Evolutionary conservation across 2,888 invertebrate species (phyloP).

Genomic region (Scaptomyza reducta): DNA sequence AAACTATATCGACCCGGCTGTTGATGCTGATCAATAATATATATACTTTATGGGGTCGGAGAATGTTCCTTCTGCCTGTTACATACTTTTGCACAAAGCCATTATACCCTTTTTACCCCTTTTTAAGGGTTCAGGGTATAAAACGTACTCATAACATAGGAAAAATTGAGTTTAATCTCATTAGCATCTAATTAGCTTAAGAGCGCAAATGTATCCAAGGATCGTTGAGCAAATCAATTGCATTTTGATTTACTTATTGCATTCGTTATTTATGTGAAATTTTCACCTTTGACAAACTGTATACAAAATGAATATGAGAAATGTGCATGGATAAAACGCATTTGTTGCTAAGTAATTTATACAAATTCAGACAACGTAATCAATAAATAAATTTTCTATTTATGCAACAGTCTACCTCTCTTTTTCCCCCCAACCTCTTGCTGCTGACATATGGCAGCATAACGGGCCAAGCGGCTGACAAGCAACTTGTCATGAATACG

Average conservation of each 20-base stretch:
- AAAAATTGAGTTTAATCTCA: not conserved
- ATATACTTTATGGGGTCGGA: too few species aligned
- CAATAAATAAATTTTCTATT: conserved; percentile 75
- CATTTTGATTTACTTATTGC: not conserved
- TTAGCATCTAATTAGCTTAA: not conserved
- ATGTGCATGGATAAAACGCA: conserved; percentile 21
- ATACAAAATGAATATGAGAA: conserved; percentile 1
- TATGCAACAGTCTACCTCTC: conserved; percentile 65
- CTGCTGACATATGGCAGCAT: conserved; percentile 53
- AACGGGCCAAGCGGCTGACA: conserved; percentile 57
- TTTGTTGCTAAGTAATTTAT: conserved; percentile 61
- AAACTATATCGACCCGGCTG: too few species aligned
- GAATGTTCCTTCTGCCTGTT: too few species aligned
- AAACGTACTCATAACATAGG: too few species aligned
- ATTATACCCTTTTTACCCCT: too few species aligned
- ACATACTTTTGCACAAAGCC: too few species aligned
- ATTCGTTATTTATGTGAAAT: not conserved
- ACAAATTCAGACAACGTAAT: conserved; percentile 65
- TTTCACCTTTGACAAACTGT: conserved; percentile 11
- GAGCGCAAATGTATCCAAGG: not conserved
- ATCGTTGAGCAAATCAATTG: not conserved
- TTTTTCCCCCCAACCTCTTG: not conserved
- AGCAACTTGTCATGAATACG: conserved; percentile 71
- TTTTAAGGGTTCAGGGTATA: too few species aligned
- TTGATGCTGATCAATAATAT: too few species aligned